Evolutionary conservation across 2,888 invertebrate genomes (phyloP).

Genomic region (Amphipoea oculea): DNA sequence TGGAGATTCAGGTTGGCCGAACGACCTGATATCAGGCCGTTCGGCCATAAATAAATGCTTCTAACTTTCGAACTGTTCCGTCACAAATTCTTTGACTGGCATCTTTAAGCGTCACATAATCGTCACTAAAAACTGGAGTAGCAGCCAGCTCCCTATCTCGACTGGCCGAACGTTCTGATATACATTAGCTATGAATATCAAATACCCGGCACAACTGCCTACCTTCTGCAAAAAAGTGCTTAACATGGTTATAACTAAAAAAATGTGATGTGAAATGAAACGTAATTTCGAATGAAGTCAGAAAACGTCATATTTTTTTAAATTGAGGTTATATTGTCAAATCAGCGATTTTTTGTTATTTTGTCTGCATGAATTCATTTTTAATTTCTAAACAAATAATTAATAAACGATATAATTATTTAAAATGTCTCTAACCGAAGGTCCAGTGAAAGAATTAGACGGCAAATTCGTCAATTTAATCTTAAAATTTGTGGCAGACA

Average conservation of each 20-base stretch:
- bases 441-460: conserved; percentile 73
- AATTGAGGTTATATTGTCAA: conserved; percentile 60
- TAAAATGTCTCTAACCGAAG: conserved; percentile 73
- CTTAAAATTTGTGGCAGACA: conserved; percentile 81
- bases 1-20: no score
- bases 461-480: conserved; percentile 78
- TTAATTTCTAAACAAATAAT: conserved; percentile 6
- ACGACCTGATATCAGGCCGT: no score
- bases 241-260: neutral
- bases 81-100: no score
- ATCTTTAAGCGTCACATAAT: no score
- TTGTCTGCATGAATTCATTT: conserved; percentile 2
- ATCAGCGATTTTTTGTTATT: conserved; percentile 11
- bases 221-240: no score
- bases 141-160: no score
- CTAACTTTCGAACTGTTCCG: no score
- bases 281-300: conserved; percentile 8
- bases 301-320: conserved; percentile 43
- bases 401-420: conserved; percentile 1
- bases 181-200: neutral
- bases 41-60: no score
- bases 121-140: no score
- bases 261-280: conserved; percentile 3
- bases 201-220: neutral
- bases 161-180: no score